A percentile compares a stretch with the other conserved stretches of the same genome.
These are phyloP conservation scores for Atopsyche davidsoni DNA, from an alignment of 1,140 invertebrate genomes.

Conservation along the genomic window DNA sequence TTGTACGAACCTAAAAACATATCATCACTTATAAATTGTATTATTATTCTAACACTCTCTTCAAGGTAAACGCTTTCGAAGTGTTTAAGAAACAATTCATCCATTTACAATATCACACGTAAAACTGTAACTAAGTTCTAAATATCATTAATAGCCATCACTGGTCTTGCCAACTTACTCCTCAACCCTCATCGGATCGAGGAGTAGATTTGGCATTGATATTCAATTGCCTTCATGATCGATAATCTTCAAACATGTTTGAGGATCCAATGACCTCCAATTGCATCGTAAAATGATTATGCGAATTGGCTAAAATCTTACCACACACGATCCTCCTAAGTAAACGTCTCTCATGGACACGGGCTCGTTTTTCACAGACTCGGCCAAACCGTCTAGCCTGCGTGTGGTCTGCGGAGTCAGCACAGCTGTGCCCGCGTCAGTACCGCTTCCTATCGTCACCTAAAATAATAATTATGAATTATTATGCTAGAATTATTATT, in stretches of 20 bases:
- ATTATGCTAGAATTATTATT: not conserved
- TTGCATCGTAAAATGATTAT: no score
- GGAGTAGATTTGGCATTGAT: no score
- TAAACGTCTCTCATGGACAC: conserved; percentile 44
- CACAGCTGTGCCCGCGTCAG: conserved; percentile 4
- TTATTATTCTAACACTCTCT: no score
- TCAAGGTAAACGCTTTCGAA: not conserved
- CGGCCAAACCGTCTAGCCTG: conserved; percentile 40
- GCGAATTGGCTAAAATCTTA: no score
- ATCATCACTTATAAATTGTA: not conserved
- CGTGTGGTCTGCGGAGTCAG: conserved; percentile 46
- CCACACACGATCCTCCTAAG: conserved; percentile 48
- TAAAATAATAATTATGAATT: conserved; percentile 1
- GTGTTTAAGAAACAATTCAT: not conserved
- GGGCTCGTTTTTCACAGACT: conserved; percentile 40
- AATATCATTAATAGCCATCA: no score
- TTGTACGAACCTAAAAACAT: conserved; percentile 21
- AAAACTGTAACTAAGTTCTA: no score
- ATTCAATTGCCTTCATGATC: no score
- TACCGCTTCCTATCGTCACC: conserved; percentile 8
- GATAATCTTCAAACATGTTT: no score
- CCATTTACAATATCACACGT: no score
- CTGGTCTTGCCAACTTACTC: no score
- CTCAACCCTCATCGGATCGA: no score
- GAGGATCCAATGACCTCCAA: no score